Conservation (phyloP, 2,797 vertebrate species). For the Eremophila alpestris region DNA sequence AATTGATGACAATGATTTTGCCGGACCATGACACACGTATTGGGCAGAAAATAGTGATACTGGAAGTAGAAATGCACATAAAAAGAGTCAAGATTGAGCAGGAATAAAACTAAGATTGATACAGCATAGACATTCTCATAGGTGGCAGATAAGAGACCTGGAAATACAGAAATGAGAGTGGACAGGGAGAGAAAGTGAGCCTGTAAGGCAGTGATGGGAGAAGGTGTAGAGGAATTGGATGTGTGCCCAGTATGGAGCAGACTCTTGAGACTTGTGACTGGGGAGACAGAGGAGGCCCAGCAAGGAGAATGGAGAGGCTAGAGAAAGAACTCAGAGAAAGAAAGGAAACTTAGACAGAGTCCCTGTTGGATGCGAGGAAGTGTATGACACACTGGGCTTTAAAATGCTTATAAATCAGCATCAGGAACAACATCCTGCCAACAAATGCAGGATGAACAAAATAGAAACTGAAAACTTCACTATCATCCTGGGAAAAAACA, state of each 20-base stretch:
- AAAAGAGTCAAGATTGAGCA: not conserved
- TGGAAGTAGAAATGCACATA: not conserved
- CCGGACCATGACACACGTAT: not conserved
- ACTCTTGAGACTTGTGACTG: not conserved
- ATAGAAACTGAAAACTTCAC: conserved; percentile 38
- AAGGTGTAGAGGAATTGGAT: not conserved
- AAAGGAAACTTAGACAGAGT: not conserved
- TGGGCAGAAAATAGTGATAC: not conserved
- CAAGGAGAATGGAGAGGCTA: not conserved
- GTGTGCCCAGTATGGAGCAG: not conserved
- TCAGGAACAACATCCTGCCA: conserved; percentile 39
- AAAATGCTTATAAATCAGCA: not conserved
- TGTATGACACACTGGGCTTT: not conserved
- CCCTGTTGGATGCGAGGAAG: not conserved
- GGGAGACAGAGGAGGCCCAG: not conserved
- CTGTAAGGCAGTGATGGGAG: not conserved
- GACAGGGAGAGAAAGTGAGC: not conserved
- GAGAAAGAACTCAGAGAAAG: not conserved
- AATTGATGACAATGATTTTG: not conserved
- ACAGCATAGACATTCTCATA: not conserved
- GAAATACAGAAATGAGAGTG: not conserved
- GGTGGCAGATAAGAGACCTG: not conserved
- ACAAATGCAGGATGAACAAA: conserved; percentile 33
- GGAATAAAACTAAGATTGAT: not conserved
- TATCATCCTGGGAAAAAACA: not conserved